Conservation (phyloP, 2,888 invertebrate genomes). For the Galerucella pusilla region DNA sequence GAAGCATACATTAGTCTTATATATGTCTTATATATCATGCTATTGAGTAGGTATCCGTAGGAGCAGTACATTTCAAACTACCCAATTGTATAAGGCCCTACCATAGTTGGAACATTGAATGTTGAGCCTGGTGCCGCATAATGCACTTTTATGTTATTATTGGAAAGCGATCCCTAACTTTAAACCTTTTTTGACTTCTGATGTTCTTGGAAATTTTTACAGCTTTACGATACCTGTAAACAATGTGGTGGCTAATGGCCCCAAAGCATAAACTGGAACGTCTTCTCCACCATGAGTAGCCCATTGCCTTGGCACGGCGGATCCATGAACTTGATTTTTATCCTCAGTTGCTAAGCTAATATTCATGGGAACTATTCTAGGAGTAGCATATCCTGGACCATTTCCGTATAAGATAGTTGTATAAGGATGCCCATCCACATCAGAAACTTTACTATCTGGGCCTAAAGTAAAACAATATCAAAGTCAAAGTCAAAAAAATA, state of each 20-base stretch:
- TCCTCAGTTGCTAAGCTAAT: conserved; percentile 64
- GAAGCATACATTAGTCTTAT: no score
- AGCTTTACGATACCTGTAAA: conserved; percentile 65
- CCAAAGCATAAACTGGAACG: conserved; percentile 82
- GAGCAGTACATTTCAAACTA: no score
- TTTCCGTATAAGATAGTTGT: conserved; percentile 82
- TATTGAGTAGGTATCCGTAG: no score
- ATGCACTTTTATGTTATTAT: no score
- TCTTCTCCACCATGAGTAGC: conserved; percentile 87
- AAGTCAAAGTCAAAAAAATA: no score
- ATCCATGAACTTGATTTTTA: conserved; percentile 73
- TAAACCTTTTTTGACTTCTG: no score
- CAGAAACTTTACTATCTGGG: conserved; percentile 78
- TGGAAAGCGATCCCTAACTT: no score
- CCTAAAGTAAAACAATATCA: conserved; percentile 64
- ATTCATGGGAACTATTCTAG: conserved; percentile 71
- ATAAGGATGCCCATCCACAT: conserved; percentile 80
- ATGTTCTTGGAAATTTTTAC: no score
- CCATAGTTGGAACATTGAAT: no score
- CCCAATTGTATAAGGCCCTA: no score
- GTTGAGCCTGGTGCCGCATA: no score
- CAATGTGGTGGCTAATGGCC: conserved; percentile 74
- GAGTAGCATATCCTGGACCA: conserved; percentile 79
- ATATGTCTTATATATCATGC: no score
- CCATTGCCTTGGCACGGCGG: conserved; percentile 82